Evolutionary conservation across 2,888 invertebrate genomes (phyloP).

Genomic region (Polyploca ridens): DNA sequence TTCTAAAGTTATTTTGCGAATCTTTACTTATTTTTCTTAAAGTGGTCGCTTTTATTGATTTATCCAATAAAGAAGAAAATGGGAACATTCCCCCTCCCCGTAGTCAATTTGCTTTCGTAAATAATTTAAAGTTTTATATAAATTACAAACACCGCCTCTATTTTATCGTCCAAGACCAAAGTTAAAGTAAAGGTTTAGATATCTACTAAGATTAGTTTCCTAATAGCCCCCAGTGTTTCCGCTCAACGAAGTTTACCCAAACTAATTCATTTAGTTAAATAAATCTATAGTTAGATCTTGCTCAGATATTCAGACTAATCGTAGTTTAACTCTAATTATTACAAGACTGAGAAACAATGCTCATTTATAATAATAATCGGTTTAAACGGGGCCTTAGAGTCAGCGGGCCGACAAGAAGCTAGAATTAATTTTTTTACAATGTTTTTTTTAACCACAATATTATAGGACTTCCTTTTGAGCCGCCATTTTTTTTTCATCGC

Average conservation of each 20-base stretch:
- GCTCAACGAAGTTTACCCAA: slow-evolving; percentile 17
- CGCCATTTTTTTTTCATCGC: too few species aligned
- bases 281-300: not conserved
- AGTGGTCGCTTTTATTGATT: too few species aligned
- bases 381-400: not conserved
- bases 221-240: slow-evolving; percentile 7
- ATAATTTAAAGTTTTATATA: not conserved
- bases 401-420: not conserved
- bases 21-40: not conserved
- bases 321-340: not conserved
- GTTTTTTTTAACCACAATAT: too few species aligned
- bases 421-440: too few species aligned
- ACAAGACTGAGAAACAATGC: not conserved
- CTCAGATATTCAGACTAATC: not conserved
- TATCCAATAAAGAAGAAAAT: too few species aligned
- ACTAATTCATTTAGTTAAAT: slow-evolving; percentile 18
- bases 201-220: slow-evolving; percentile 8
- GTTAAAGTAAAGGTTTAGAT: not conserved
- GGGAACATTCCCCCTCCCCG: too few species aligned
- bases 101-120: not conserved
- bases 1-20: slow-evolving; percentile 7
- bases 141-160: not conserved
- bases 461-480: too few species aligned
- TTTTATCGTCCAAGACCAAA: not conserved
- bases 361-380: slow-evolving; percentile 1